Percentiles rank a stretch among this genome's conserved stretches.
phyloP scores from a whole-genome alignment of 2,797 vertebrate species.

The Heteromormyrus szaboi region DNA sequence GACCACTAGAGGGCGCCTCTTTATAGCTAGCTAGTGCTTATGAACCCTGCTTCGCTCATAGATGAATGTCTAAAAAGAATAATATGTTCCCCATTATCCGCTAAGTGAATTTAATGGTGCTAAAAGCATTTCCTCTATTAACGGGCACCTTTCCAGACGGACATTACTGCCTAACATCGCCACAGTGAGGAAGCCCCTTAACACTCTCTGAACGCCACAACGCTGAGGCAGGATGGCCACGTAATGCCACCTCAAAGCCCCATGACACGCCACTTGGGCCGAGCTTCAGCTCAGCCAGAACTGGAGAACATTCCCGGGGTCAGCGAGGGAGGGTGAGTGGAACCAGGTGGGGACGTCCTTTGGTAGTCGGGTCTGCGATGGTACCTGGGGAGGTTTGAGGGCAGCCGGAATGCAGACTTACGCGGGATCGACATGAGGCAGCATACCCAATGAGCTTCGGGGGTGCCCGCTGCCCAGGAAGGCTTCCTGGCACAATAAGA shows the following conservation, averaged over 20 bases:
- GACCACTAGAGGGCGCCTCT: not conserved
- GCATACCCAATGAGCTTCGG: not conserved
- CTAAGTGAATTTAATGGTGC: not conserved
- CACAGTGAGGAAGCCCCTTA: not conserved
- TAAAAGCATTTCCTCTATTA: constrained; percentile 22
- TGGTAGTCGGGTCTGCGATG: not conserved
- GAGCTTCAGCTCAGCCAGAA: not conserved
- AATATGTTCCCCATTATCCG: constrained; percentile 9
- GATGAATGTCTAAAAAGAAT: not conserved
- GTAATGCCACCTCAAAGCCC: not conserved
- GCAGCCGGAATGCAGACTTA: not conserved
- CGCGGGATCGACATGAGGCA: not conserved
- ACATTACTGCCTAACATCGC: not conserved
- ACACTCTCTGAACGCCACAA: not conserved
- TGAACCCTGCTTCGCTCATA: not conserved
- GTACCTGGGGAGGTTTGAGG: not conserved
- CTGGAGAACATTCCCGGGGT: not conserved
- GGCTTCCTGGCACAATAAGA: not conserved
- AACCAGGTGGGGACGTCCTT: not conserved
- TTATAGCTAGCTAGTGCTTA: not conserved
- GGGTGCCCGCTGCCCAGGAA: not conserved
- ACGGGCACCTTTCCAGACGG: not conserved
- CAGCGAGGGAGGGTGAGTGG: not conserved
- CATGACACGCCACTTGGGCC: not conserved
- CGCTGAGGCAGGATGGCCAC: not conserved